A percentile compares a stretch with the other conserved stretches of the same genome.
Evolutionary conservation across 2,888 invertebrate genomes (phyloP).

Genomic region (Drosophila melanosoma): DNA sequence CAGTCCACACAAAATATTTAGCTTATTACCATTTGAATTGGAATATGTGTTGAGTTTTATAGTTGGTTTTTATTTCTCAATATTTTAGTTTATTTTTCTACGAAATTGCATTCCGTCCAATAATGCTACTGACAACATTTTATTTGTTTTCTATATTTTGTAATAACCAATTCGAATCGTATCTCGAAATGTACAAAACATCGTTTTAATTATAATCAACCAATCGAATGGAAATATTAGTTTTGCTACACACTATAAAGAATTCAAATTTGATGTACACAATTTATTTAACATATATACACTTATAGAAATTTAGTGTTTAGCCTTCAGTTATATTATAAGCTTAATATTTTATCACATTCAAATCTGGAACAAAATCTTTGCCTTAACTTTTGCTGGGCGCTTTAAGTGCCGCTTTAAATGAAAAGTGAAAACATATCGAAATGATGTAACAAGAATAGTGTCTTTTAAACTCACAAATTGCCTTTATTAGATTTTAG

Average conservation of each 20-base stretch:
- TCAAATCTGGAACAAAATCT: constrained; percentile 13
- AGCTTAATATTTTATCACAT: constrained; percentile 22
- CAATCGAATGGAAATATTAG: constrained; percentile 30
- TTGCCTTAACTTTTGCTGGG: constrained; percentile 40
- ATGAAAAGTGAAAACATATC: constrained; percentile 10
- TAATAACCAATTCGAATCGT: constrained; percentile 13
- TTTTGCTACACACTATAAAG: constrained; percentile 14
- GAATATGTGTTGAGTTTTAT: constrained; percentile 52
- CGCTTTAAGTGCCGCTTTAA: constrained; percentile 49
- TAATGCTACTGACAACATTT: constrained; percentile 48
- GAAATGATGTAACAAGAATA: constrained; percentile 37
- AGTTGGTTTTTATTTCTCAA: constrained; percentile 40
- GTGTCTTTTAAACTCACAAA: constrained; percentile 70
- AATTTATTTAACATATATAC: constrained; percentile 26
- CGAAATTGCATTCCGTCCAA: constrained; percentile 80
- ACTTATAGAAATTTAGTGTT: constrained; percentile 29
- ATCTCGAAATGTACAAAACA: constrained; percentile 10
- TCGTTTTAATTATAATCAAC: constrained; percentile 24
- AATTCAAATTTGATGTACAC: constrained; percentile 32
- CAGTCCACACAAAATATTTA: constrained; percentile 33
- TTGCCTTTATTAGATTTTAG: constrained; percentile 82
- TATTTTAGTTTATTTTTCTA: constrained; percentile 32
- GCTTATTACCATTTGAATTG: constrained; percentile 42
- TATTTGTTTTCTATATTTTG: constrained; percentile 31
- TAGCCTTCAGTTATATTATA: constrained; percentile 40